Percentiles rank a stretch among this genome's conserved stretches.
These are phyloP conservation scores for Pandemis cinnamomeana DNA, from an alignment of 2,888 invertebrate species.

Conservation along the genomic window DNA sequence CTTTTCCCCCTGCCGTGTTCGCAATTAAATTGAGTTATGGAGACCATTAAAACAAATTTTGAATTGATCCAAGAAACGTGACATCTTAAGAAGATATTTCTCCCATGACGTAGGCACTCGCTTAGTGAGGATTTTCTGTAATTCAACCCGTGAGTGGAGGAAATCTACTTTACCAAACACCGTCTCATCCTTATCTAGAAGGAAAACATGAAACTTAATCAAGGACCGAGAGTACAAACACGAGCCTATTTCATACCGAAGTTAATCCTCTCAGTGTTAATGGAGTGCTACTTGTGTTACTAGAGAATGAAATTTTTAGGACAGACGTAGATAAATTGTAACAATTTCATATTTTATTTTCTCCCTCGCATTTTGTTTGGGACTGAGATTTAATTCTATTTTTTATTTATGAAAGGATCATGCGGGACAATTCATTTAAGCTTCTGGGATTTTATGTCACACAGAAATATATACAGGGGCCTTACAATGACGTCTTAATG, in stretches of 20 bases:
- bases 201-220: slow-evolving; percentile 5
- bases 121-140: slow-evolving; percentile 26
- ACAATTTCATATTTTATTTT: not conserved
- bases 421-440: not conserved
- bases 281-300: not conserved
- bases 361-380: not conserved
- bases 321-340: not conserved
- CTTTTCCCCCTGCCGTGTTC: not conserved
- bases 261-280: not conserved
- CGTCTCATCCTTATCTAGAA: not conserved
- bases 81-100: slow-evolving; percentile 10
- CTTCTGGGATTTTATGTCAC: not conserved
- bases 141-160: slow-evolving; percentile 24
- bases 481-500: too few species aligned
- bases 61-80: slow-evolving; percentile 25
- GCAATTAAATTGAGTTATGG: not conserved
- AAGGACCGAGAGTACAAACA: not conserved
- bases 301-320: not conserved
- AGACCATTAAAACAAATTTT: not conserved
- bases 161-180: slow-evolving; percentile 21
- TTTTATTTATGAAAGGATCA: not conserved
- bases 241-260: not conserved
- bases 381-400: not conserved
- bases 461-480: too few species aligned
- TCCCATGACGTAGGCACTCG: slow-evolving; percentile 19